phyloP scores from a whole-genome alignment of 2,888 invertebrate species.

The Cephus runcator region DNA sequence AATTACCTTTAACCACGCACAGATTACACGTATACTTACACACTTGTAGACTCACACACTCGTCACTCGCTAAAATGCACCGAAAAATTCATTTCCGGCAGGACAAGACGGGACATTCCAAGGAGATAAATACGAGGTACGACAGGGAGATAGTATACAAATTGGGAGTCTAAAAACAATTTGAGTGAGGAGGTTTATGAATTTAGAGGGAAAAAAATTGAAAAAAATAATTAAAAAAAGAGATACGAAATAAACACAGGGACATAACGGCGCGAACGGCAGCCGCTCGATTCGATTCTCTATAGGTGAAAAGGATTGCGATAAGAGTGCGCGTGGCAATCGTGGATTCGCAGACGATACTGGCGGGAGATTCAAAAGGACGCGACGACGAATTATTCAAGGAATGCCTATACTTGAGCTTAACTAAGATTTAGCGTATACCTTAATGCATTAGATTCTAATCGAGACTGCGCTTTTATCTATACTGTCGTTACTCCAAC shows the following conservation, averaged over 20 bases:
- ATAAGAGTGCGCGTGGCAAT: not conserved
- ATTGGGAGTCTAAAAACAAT: not conserved
- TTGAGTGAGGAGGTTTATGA: conserved; percentile 10
- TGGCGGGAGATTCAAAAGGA: not conserved
- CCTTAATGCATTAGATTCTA: not conserved
- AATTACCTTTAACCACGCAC: not conserved
- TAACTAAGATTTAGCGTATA: conserved; percentile 1
- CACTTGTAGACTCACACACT: not conserved
- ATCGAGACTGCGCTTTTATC: not conserved
- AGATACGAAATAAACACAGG: not conserved
- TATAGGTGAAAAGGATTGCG: not conserved
- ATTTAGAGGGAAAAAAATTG: not conserved
- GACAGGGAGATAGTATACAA: not conserved
- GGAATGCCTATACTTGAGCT: conserved; percentile 7
- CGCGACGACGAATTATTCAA: not conserved
- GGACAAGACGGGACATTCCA: not conserved
- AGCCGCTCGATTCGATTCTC: not conserved
- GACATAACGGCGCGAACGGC: not conserved
- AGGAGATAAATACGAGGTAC: not conserved
- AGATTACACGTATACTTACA: not conserved
- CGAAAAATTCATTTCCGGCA: not conserved
- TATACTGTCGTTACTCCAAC: not conserved
- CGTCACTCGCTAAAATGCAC: not conserved
- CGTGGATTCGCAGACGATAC: not conserved
- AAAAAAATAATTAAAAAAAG: not conserved